Conservation (phyloP, 2,888 invertebrate genomes). For the Sarcophaga caerulescens region DNA sequence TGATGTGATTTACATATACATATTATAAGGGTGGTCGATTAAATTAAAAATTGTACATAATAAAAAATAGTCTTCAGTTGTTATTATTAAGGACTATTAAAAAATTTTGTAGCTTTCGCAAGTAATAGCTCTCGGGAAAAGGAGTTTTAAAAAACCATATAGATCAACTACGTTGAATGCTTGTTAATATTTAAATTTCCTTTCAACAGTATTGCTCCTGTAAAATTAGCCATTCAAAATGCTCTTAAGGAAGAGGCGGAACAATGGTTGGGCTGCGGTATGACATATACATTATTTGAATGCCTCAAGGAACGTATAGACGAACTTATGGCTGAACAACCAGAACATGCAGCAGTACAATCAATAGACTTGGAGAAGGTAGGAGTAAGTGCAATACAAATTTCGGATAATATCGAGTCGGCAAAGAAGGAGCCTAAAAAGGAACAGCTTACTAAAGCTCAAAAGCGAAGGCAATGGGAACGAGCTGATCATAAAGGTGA, state of each 20-base stretch:
- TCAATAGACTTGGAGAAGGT: conserved; percentile 73
- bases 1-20: conserved; percentile 70
- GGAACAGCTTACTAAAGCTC: conserved; percentile 94
- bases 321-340: conserved; percentile 87
- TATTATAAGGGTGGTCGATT: too few species aligned
- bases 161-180: too few species aligned
- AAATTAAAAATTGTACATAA: too few species aligned
- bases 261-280: conserved; percentile 93
- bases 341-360: conserved; percentile 81
- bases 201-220: conserved; percentile 83
- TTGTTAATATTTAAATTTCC: background rate
- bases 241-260: conserved; percentile 87
- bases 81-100: too few species aligned
- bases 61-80: too few species aligned
- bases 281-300: conserved; percentile 97
- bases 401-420: conserved; percentile 77
- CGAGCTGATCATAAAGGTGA: conserved; percentile 91
- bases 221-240: conserved; percentile 87
- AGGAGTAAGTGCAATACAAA: conserved; percentile 76
- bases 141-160: too few species aligned
- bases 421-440: conserved; percentile 86
- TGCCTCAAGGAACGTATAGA: conserved; percentile 91
- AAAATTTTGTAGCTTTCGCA: too few species aligned
- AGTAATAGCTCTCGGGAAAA: too few species aligned
- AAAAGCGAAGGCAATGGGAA: conserved; percentile 94